Conservation (phyloP, 2,113 vertebrate genomes). For the Condylura cristata region DNA sequence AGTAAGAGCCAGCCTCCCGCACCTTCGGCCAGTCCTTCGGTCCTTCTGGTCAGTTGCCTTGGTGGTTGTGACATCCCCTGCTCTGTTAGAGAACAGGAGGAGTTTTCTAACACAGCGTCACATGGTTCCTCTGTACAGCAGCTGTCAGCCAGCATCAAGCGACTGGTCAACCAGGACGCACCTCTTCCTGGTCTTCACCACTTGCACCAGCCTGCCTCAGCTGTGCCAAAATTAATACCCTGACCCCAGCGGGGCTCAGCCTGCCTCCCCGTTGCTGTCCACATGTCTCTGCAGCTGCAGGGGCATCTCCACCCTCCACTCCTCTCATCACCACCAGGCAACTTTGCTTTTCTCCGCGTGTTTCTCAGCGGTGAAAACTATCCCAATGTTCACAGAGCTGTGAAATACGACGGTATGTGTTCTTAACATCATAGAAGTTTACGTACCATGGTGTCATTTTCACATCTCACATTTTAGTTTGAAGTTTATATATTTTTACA, state of each 20-base stretch:
- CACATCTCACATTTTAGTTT: too few relatives aligned
- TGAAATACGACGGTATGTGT: background rate
- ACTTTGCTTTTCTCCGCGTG: background rate
- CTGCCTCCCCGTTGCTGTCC: background rate
- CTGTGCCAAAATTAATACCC: too few relatives aligned
- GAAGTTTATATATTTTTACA: too few relatives aligned
- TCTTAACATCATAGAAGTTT: background rate
- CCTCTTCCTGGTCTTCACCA: background rate
- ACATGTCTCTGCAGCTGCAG: fast-evolving
- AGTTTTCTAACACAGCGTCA: background rate
- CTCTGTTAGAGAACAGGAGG: too few relatives aligned
- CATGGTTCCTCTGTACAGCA: background rate
- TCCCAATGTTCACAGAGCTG: background rate
- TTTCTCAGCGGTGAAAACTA: background rate
- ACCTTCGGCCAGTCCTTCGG: too few relatives aligned
- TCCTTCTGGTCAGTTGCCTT: background rate
- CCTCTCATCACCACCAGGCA: too few relatives aligned
- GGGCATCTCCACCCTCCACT: background rate
- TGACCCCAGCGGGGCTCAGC: too few relatives aligned
- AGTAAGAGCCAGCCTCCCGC: background rate
- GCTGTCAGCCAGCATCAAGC: background rate
- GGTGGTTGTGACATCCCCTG: fast-evolving
- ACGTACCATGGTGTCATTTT: background rate
- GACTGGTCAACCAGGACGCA: background rate
- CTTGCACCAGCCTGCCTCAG: background rate